Evolutionary conservation across 2,888 invertebrate genomes (phyloP).

Genomic region (Slavum lentiscoides): DNA sequence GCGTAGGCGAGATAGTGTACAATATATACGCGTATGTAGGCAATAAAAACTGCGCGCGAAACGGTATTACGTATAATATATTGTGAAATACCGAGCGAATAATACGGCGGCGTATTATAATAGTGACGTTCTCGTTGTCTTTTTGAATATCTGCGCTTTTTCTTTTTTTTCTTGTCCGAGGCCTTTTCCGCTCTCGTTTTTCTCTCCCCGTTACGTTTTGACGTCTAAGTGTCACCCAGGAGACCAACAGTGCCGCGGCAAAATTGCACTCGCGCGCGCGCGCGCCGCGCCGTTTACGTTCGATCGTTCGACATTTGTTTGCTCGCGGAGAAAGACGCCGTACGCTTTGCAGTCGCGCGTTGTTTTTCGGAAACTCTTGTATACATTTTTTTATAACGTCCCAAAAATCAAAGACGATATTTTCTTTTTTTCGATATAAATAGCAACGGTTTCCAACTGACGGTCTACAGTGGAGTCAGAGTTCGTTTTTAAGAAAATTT

Average conservation of each 20-base stretch:
- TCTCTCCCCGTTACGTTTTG: background rate
- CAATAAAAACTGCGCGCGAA: constrained; percentile 34
- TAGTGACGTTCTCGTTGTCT: constrained; percentile 39
- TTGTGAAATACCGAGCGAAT: no score
- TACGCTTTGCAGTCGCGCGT: background rate
- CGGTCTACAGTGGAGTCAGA: no score
- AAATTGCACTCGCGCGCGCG: background rate
- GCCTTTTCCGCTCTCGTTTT: background rate
- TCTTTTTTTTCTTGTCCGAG: background rate
- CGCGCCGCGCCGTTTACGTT: constrained; percentile 31
- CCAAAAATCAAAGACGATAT: no score
- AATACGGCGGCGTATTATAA: no score
- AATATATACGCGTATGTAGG: background rate
- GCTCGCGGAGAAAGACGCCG: no score
- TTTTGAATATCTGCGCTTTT: constrained; percentile 21
- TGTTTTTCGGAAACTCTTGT: constrained; percentile 26
- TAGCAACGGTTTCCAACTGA: no score
- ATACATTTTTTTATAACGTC: no score
- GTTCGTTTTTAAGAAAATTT: no score
- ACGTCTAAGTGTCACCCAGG: constrained; percentile 50
- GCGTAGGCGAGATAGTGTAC: no score
- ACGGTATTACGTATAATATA: background rate
- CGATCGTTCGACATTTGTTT: constrained; percentile 46
- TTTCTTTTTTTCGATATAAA: no score
- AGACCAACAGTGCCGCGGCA: background rate